Conservation (phyloP, 2,113 vertebrate species). For the Pterocles gutturalis region DNA sequence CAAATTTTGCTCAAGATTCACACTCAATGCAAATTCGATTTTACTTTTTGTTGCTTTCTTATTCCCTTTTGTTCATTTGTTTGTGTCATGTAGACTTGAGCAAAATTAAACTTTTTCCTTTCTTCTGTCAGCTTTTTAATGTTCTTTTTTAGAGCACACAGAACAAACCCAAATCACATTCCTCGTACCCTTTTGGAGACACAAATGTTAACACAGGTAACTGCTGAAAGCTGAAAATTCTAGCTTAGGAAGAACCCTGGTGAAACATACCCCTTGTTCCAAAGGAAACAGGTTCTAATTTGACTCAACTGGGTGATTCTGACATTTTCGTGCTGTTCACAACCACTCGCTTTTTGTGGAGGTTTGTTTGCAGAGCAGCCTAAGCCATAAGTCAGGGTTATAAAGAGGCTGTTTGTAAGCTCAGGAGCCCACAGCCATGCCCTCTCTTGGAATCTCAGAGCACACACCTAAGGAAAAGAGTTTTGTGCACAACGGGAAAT, state of each 20-base stretch:
- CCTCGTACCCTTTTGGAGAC: neutral
- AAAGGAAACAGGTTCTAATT: neutral
- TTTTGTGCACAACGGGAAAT: neutral
- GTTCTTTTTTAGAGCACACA: neutral
- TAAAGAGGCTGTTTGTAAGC: neutral
- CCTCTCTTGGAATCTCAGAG: neutral
- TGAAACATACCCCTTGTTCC: neutral
- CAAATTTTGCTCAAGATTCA: neutral
- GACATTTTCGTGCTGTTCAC: neutral
- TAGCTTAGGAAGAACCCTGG: neutral
- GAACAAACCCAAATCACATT: neutral
- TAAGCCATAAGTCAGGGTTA: neutral
- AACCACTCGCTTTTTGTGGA: rapidly evolving
- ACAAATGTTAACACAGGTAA: neutral
- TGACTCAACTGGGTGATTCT: neutral
- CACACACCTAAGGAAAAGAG: neutral
- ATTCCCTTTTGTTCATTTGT: neutral
- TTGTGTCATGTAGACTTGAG: neutral
- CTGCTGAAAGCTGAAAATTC: neutral
- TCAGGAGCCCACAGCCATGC: neutral
- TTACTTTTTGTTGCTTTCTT: neutral
- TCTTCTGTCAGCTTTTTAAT: neutral
- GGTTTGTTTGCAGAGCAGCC: neutral
- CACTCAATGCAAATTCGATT: neutral
- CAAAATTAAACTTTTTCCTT: neutral